Evolutionary conservation across 2,888 invertebrate species (phyloP).

Genomic region (Julus scandinavius): DNA sequence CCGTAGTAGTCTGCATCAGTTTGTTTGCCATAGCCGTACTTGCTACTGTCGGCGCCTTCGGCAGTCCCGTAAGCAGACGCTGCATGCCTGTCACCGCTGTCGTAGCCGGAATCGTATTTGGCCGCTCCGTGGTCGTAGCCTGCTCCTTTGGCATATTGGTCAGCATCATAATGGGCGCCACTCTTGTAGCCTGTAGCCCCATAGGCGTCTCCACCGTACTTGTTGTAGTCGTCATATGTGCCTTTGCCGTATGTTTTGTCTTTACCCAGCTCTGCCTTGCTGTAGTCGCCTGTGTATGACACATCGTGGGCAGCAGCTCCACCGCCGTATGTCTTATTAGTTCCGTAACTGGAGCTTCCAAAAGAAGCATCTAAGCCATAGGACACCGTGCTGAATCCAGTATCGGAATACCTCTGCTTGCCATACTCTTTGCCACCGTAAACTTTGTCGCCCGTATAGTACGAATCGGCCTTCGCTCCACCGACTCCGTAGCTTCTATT

Average conservation of each 20-base stretch:
- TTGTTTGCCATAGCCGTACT: slow-evolving; percentile 43
- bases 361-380: slow-evolving; percentile 51
- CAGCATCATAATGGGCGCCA: neutral
- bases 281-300: neutral
- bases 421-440: neutral
- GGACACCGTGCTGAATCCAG: slow-evolving; percentile 33
- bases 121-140: slow-evolving; percentile 19
- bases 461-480: neutral
- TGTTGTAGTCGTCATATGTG: neutral
- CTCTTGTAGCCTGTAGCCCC: neutral
- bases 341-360: slow-evolving; percentile 39
- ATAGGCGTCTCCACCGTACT: slow-evolving; percentile 30
- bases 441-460: neutral
- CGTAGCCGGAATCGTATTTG: neutral
- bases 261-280: neutral
- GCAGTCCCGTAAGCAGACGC: neutral
- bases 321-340: slow-evolving; percentile 50
- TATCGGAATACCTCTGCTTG: neutral
- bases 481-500: neutral
- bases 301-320: neutral
- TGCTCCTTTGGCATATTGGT: slow-evolving; percentile 14
- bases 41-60: slow-evolving; percentile 6
- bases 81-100: neutral
- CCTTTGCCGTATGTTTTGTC: slow-evolving; percentile 8
- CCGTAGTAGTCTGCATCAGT: slow-evolving; percentile 11